phyloP scores from a whole-genome alignment of 35 echinoderm and acorn worm species.

The Amphiura filiformis region DNA sequence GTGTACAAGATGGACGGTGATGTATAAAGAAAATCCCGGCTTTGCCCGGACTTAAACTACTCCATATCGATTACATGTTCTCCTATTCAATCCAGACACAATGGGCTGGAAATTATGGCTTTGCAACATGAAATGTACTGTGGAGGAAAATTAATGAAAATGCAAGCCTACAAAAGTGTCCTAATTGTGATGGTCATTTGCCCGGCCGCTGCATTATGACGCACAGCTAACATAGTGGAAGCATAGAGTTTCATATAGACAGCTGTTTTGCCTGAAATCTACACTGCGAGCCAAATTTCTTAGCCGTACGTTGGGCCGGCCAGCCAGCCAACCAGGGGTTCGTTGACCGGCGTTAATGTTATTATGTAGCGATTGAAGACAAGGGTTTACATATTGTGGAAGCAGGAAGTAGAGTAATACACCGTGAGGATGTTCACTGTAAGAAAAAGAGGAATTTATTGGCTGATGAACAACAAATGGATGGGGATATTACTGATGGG shows the following conservation, averaged over 20 bases:
- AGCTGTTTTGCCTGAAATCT: conserved; percentile 7
- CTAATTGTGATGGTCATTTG: conserved; percentile 12
- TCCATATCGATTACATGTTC: neutral
- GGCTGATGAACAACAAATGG: no score
- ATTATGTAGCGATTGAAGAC: neutral
- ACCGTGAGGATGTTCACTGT: no score
- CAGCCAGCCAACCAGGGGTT: neutral
- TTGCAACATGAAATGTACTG: conserved; percentile 2
- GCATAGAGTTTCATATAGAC: conserved; percentile 11
- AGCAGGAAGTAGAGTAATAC: neutral
- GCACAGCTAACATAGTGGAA: neutral
- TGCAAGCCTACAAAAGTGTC: neutral
- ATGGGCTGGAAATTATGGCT: neutral
- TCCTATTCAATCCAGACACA: neutral
- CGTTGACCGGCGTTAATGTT: conserved; percentile 4
- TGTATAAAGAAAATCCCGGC: no score
- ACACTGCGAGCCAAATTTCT: neutral
- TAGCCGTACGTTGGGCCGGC: no score
- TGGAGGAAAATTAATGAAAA: conserved; percentile 13
- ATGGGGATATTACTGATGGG: no score
- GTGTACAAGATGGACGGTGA: no score
- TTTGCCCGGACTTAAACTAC: no score
- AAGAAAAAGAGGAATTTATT: no score
- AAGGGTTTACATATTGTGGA: no score
- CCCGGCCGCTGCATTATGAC: neutral